These are phyloP conservation scores for Gallinago undulata DNA, from an alignment of 2,113 vertebrate genomes.

Conservation along the genomic window DNA sequence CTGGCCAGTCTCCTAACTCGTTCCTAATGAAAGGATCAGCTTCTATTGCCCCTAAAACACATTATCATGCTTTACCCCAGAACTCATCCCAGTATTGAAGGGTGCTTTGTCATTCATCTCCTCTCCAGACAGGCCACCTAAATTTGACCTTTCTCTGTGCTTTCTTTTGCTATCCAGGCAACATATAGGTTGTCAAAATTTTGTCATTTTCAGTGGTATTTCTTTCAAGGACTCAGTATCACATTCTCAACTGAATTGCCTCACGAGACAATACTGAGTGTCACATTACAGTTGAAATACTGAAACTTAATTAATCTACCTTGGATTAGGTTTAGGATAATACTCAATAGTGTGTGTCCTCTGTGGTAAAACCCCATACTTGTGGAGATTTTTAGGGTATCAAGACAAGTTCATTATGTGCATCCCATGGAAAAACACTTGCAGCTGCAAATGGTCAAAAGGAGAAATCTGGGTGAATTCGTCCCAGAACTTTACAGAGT, in stretches of 20 bases:
- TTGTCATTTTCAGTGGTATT: neutral
- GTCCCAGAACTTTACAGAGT: neutral
- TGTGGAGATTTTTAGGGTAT: neutral
- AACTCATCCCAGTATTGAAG: neutral
- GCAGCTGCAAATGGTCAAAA: neutral
- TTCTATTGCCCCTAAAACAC: neutral
- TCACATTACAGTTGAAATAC: neutral
- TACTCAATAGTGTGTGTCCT: neutral
- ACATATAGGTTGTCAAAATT: neutral
- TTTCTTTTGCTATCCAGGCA: neutral
- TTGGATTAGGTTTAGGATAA: neutral
- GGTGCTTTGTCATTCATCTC: neutral
- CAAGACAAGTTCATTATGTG: neutral
- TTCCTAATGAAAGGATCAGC: neutral
- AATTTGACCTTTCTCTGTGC: neutral
- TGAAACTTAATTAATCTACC: neutral
- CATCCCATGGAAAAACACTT: neutral
- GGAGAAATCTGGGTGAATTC: neutral
- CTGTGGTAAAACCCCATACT: neutral
- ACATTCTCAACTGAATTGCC: neutral
- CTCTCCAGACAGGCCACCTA: neutral
- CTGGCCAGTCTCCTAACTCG: neutral
- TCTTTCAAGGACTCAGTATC: neutral
- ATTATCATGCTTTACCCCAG: neutral
- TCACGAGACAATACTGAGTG: neutral